These are phyloP conservation scores for Onychomys arenicola DNA, from an alignment of 2,797 vertebrate genomes.

Conservation along the genomic window DNA sequence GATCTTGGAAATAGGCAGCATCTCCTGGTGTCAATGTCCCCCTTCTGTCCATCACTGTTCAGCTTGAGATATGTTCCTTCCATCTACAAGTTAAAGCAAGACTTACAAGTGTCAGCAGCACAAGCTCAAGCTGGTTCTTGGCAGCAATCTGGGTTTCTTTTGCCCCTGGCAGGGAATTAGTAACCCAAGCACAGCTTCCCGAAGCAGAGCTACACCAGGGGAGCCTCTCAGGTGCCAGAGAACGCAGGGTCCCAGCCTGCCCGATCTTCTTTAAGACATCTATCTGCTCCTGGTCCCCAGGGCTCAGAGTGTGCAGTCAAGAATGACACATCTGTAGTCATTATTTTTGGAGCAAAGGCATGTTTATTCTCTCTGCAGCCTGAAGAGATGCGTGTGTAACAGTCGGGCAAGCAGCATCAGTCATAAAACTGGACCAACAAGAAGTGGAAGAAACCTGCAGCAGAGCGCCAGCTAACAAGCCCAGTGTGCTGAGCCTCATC, in stretches of 20 bases:
- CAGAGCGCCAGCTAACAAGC: background rate
- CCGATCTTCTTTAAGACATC: background rate
- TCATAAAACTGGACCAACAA: constrained; percentile 61
- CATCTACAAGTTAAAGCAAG: constrained; percentile 69
- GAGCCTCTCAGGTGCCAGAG: constrained; percentile 17
- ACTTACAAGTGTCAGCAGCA: constrained; percentile 75
- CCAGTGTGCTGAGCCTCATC: background rate
- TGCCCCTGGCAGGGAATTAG: constrained; percentile 77
- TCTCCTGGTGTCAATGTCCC: background rate
- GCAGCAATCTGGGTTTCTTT: constrained; percentile 70
- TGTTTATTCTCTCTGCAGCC: background rate
- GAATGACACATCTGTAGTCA: background rate
- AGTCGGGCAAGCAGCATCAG: constrained; percentile 47
- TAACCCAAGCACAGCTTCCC: constrained; percentile 42
- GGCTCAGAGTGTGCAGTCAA: background rate
- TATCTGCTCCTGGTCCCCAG: background rate
- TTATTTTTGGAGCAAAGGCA: background rate
- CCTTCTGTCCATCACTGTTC: constrained; percentile 49
- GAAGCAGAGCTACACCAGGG: background rate
- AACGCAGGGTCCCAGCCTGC: background rate
- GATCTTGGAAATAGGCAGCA: background rate
- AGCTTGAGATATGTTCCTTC: constrained; percentile 59
- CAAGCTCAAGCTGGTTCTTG: constrained; percentile 85
- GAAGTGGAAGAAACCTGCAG: background rate
- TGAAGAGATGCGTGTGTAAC: background rate